phyloP scores from a whole-genome alignment of 2,888 invertebrate genomes.

The Calameuta filiformis region DNA sequence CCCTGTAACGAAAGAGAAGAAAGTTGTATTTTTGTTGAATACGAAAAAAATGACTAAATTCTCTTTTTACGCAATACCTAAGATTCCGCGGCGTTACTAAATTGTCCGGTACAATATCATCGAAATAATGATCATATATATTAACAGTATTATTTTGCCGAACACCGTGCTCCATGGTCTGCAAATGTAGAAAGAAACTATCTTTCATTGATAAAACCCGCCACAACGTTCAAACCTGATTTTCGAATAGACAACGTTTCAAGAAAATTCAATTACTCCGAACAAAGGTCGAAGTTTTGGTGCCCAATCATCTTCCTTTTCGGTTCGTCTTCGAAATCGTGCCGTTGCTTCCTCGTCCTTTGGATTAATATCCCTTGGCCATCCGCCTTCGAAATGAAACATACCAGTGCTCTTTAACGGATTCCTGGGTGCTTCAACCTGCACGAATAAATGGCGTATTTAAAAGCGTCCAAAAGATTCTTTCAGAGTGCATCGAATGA shows the following conservation, averaged over 20 bases:
- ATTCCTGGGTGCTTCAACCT: slow-evolving; percentile 68
- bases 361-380: slow-evolving; percentile 93
- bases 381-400: slow-evolving; percentile 92
- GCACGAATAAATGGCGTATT: too few species aligned
- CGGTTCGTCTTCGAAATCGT: slow-evolving; percentile 77
- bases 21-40: background rate
- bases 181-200: slow-evolving; percentile 32
- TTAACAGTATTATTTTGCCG: slow-evolving; percentile 92
- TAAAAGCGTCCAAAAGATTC: too few species aligned
- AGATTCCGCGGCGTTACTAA: slow-evolving; percentile 73
- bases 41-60: too few species aligned
- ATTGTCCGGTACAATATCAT: slow-evolving; percentile 76
- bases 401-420: slow-evolving; percentile 74
- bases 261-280: background rate
- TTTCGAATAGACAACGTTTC: background rate
- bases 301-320: slow-evolving; percentile 78
- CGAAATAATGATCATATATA: slow-evolving; percentile 89
- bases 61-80: slow-evolving; percentile 8
- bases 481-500: too few species aligned
- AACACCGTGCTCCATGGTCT: slow-evolving; percentile 89
- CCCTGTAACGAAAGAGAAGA: slow-evolving; percentile 71
- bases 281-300: slow-evolving; percentile 64
- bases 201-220: too few species aligned
- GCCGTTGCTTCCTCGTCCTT: slow-evolving; percentile 81
- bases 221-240: too few species aligned